phyloP scores from a whole-genome alignment of 2,797 vertebrate genomes.

The Toxotes lorentzi region DNA sequence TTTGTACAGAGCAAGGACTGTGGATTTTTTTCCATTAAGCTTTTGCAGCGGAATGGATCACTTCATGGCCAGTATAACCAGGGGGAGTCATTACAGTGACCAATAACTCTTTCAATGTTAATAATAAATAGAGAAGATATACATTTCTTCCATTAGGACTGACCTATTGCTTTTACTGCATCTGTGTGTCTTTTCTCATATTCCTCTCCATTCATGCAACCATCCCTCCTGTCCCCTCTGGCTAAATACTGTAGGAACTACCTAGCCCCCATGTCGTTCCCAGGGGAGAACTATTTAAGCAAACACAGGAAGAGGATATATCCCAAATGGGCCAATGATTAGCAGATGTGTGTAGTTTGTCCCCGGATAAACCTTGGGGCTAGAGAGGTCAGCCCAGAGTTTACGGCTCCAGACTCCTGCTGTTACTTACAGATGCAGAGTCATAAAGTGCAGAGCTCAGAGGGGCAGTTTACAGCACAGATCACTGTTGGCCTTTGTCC shows the following conservation, averaged over 20 bases:
- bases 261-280: slow-evolving; percentile 39
- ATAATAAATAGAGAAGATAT: neutral
- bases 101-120: neutral
- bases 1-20: neutral
- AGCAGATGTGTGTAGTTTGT: slow-evolving; percentile 69
- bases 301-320: slow-evolving; percentile 76
- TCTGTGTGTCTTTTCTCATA: slow-evolving; percentile 25
- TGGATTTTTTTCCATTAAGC: neutral
- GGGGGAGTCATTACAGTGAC: neutral
- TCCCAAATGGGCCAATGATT: slow-evolving; percentile 66
- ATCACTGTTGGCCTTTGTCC: slow-evolving; percentile 28
- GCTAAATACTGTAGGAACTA: slow-evolving; percentile 57
- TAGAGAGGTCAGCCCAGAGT: slow-evolving; percentile 55
- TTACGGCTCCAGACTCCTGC: slow-evolving; percentile 43
- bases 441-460: slow-evolving; percentile 48
- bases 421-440: slow-evolving; percentile 55
- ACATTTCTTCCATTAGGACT: neutral
- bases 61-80: neutral
- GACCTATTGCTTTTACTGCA: slow-evolving; percentile 14
- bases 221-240: slow-evolving; percentile 31
- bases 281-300: slow-evolving; percentile 68
- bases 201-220: slow-evolving; percentile 11
- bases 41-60: neutral
- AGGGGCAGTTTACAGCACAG: slow-evolving; percentile 41
- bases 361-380: slow-evolving; percentile 45